phyloP scores from a whole-genome alignment of 37 sponge, comb jelly and placozoan species.

The Diacarnus erythraeanus region DNA sequence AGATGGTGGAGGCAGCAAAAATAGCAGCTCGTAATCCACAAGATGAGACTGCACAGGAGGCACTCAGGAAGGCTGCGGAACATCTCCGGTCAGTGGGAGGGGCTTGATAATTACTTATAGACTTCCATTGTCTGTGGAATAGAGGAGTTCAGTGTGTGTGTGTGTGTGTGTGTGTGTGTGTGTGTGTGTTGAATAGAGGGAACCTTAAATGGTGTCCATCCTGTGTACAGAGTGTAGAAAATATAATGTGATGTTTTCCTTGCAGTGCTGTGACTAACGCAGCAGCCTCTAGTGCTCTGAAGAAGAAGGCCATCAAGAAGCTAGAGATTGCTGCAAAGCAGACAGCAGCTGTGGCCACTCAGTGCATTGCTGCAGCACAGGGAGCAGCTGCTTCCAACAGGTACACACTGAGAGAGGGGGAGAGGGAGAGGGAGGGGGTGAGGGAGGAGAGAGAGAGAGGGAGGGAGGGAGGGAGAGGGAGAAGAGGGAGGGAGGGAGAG shows the following conservation, averaged over 20 bases:
- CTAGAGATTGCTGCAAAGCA: conserved; percentile 93
- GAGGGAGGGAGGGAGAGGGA: neutral
- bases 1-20: conserved; percentile 96
- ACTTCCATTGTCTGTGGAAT: too few relatives aligned
- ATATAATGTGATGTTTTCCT: too few relatives aligned
- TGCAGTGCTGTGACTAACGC: conserved; percentile 43
- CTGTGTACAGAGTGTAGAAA: too few relatives aligned
- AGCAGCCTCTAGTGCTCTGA: conserved; percentile 76
- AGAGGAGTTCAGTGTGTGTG: neutral
- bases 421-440: too few relatives aligned
- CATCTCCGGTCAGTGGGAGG: conserved; percentile 46
- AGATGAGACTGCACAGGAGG: conserved; percentile 70
- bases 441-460: neutral
- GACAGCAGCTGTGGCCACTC: conserved; percentile 87
- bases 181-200: too few relatives aligned
- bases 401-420: too few relatives aligned
- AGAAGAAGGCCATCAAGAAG: conserved; percentile 84
- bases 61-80: conserved; percentile 76
- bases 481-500: neutral
- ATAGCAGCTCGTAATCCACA: conserved; percentile 81
- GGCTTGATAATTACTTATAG: too few relatives aligned
- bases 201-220: too few relatives aligned
- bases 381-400: conserved; percentile 89
- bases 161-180: too few relatives aligned
- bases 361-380: conserved; percentile 96